A percentile compares a stretch with the other conserved stretches of the same genome.
These are phyloP conservation scores for Lepisosteus oculatus DNA, from an alignment of 2,113 vertebrate genomes.

Conservation along the genomic window DNA sequence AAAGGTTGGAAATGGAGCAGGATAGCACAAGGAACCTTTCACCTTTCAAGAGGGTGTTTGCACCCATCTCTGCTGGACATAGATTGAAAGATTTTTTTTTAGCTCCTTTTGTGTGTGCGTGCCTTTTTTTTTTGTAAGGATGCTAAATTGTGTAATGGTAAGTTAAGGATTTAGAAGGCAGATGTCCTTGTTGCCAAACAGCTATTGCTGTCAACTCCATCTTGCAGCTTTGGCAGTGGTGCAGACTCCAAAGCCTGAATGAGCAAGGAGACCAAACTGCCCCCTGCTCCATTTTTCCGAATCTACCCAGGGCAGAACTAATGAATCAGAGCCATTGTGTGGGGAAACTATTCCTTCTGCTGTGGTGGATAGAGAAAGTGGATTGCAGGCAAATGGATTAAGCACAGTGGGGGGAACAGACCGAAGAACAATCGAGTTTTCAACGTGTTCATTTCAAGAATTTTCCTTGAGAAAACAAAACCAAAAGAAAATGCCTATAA, in stretches of 20 bases:
- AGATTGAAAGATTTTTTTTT: background rate
- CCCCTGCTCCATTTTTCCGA: constrained; percentile 17
- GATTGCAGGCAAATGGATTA: constrained; percentile 60
- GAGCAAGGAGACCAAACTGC: constrained; percentile 46
- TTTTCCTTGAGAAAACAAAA: constrained; percentile 40
- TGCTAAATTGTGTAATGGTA: background rate
- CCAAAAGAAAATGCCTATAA: too few relatives aligned
- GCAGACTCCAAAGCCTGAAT: background rate
- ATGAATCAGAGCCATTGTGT: constrained; percentile 50
- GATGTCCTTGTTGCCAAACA: background rate
- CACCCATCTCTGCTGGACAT: too few relatives aligned
- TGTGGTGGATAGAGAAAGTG: constrained; percentile 61
- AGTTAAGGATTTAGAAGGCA: background rate
- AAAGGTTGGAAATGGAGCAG: constrained; percentile 34
- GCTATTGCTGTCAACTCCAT: too few relatives aligned
- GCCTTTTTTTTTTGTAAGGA: background rate
- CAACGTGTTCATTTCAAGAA: constrained; percentile 54
- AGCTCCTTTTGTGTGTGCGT: background rate
- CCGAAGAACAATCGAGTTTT: constrained; percentile 46
- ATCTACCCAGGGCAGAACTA: constrained; percentile 46
- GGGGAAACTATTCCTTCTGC: constrained; percentile 25
- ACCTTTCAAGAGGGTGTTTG: constrained; percentile 31
- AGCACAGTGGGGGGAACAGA: constrained; percentile 33
- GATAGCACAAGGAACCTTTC: constrained; percentile 59
- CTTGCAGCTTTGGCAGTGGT: too few relatives aligned